Conservation (phyloP, 1,140 invertebrate species). For the Lordiphosa collinella region DNA sequence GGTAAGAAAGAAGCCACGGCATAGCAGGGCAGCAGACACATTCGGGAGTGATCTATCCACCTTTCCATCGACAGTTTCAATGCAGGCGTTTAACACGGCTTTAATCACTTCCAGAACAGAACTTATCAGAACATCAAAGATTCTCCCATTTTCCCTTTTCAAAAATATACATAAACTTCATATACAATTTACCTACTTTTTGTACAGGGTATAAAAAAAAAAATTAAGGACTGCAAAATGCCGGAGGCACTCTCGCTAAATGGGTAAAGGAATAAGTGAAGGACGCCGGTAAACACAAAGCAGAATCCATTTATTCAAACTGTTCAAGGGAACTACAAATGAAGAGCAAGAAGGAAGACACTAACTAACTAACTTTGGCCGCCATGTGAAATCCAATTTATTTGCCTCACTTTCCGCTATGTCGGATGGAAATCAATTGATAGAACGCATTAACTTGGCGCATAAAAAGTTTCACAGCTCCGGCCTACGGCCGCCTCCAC, state of each 20-base stretch:
- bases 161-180: no score
- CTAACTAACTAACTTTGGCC: constrained; percentile 54
- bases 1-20: no score
- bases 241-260: constrained; percentile 35
- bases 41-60: no score
- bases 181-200: no score
- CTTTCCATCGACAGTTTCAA: no score
- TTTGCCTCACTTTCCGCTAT: constrained; percentile 58
- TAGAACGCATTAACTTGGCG: constrained; percentile 70
- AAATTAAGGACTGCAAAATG: constrained; percentile 39
- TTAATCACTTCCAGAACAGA: no score
- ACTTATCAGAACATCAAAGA: no score
- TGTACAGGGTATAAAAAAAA: background rate
- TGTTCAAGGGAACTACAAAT: background rate
- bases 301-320: constrained; percentile 8
- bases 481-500: background rate
- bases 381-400: constrained; percentile 59
- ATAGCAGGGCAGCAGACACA: no score
- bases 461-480: constrained; percentile 45
- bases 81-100: no score
- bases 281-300: background rate
- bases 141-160: no score
- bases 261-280: constrained; percentile 38
- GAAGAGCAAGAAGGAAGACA: constrained; percentile 1
- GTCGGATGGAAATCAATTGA: constrained; percentile 76